Percentiles rank a stretch among this genome's conserved stretches.
phyloP scores from a whole-genome alignment of 2,888 invertebrate species.

The Sarcophaga variegata region DNA sequence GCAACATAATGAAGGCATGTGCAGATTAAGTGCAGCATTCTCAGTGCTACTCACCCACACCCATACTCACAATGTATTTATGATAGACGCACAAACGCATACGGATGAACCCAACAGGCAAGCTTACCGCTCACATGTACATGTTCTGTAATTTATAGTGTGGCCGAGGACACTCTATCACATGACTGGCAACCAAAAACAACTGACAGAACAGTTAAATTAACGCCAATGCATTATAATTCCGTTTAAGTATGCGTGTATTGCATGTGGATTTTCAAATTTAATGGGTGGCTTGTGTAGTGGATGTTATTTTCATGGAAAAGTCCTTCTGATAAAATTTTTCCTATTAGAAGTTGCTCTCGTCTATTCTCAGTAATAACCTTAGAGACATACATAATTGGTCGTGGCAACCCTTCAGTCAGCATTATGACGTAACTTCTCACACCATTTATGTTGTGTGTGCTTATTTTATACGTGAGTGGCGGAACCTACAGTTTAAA shows the following conservation, averaged over 20 bases:
- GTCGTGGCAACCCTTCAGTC: no score
- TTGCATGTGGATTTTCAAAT: background rate
- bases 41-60: background rate
- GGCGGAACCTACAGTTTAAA: no score
- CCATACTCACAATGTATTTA: background rate
- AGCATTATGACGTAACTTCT: no score
- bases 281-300: background rate
- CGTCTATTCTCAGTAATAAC: no score
- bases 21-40: constrained; percentile 55
- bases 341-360: no score
- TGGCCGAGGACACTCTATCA: constrained; percentile 45
- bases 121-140: background rate
- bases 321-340: no score
- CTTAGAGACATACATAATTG: no score
- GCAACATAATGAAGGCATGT: constrained; percentile 60
- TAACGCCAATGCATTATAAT: constrained; percentile 61
- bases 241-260: constrained; percentile 13
- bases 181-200: constrained; percentile 52
- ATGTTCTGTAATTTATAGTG: background rate
- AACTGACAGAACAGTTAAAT: constrained; percentile 62
- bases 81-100: constrained; percentile 1
- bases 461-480: no score
- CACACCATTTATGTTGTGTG: no score
- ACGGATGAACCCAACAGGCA: background rate
- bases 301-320: background rate